Evolutionary conservation across 2,113 vertebrate species (phyloP).

Genomic region (Leptosomus discolor): DNA sequence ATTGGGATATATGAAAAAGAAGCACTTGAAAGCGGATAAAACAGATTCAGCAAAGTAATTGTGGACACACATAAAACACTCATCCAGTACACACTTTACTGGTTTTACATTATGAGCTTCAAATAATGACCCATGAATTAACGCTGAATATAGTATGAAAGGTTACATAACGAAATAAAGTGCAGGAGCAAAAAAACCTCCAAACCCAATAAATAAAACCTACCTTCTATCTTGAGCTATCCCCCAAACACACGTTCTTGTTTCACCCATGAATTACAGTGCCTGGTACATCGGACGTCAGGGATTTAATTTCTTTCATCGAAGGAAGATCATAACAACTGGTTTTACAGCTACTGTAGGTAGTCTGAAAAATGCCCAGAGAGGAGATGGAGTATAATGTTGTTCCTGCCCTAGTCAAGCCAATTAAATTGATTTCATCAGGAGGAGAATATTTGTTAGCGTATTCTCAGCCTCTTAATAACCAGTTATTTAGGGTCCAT

Average conservation of each 20-base stretch:
- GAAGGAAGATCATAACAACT: background rate
- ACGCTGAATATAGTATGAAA: background rate
- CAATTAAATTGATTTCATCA: background rate
- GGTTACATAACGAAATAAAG: background rate
- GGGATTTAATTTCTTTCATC: slow-evolving; percentile 18
- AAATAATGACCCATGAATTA: background rate
- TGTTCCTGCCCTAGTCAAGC: background rate
- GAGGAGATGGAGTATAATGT: background rate
- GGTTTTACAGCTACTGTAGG: background rate
- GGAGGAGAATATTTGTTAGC: background rate
- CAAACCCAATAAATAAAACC: background rate
- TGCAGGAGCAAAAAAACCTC: background rate
- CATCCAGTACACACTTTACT: background rate
- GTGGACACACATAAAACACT: background rate
- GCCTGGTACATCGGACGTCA: accelerated
- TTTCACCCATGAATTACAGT: background rate
- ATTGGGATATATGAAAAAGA: background rate
- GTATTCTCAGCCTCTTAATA: background rate
- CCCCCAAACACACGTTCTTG: background rate
- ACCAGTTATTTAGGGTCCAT: background rate
- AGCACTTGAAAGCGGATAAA: slow-evolving; percentile 10
- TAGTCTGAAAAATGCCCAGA: background rate
- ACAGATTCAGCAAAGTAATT: background rate
- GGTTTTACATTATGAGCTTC: background rate
- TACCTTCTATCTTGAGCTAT: background rate